Evolutionary conservation across 2,113 vertebrate species (phyloP).

Genomic region (Cyphomyrus discorhynchus): DNA sequence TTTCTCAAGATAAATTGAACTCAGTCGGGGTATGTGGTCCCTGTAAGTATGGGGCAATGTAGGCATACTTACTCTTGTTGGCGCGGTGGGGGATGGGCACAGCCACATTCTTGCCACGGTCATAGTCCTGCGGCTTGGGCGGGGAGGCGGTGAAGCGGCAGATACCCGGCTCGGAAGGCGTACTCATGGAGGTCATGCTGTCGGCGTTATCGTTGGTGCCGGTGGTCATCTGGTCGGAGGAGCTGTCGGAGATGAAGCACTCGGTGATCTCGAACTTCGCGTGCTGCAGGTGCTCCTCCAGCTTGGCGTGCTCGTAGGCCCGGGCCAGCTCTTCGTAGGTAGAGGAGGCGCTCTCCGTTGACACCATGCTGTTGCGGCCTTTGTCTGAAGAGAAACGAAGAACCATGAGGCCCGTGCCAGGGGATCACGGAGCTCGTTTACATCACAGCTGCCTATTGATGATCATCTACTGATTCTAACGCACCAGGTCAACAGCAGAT

Average conservation of each 20-base stretch:
- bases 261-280: slow-evolving; percentile 97
- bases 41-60: neutral
- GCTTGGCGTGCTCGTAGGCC: slow-evolving; percentile 89
- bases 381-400: slow-evolving; percentile 63
- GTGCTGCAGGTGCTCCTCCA: slow-evolving; percentile 91
- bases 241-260: slow-evolving; percentile 94
- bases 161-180: slow-evolving; percentile 72
- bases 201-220: slow-evolving; percentile 89
- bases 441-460: neutral
- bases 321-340: slow-evolving; percentile 91
- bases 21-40: neutral
- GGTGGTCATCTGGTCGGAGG: slow-evolving; percentile 93
- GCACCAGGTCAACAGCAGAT: neutral
- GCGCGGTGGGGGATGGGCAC: slow-evolving; percentile 95
- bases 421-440: neutral
- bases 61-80: slow-evolving; percentile 75
- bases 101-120: slow-evolving; percentile 87
- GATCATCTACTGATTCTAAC: neutral
- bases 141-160: slow-evolving; percentile 76
- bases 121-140: slow-evolving; percentile 74
- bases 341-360: slow-evolving; percentile 87
- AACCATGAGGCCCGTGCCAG: neutral
- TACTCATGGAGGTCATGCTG: slow-evolving; percentile 94
- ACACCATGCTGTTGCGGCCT: slow-evolving; percentile 98
- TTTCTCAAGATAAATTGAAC: neutral